Percentiles rank a stretch among this genome's conserved stretches.
Evolutionary conservation across 1,140 invertebrate genomes (phyloP).

Genomic region (Trialeurodes vaporariorum): DNA sequence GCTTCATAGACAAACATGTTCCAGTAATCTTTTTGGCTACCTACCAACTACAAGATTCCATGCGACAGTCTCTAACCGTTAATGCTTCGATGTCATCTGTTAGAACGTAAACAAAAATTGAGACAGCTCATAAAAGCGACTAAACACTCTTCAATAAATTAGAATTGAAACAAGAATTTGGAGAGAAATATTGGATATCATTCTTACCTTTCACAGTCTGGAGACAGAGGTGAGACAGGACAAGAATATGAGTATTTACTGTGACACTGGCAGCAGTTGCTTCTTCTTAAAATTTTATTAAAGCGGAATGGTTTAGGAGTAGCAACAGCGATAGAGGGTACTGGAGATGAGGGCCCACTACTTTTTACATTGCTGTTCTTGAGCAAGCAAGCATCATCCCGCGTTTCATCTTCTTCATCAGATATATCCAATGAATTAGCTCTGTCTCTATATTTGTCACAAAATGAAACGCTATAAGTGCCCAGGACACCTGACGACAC

Average conservation of each 20-base stretch:
- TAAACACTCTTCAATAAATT: too few relatives aligned
- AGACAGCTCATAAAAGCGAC: too few relatives aligned
- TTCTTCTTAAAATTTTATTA: background rate
- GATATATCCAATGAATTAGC: background rate
- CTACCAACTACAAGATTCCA: too few relatives aligned
- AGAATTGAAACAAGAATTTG: too few relatives aligned
- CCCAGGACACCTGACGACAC: background rate
- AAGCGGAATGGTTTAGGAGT: background rate
- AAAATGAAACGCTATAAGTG: conserved; percentile 16
- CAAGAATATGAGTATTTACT: background rate
- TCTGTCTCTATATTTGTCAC: conserved; percentile 7
- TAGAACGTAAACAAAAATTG: too few relatives aligned
- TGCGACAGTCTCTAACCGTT: too few relatives aligned
- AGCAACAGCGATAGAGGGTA: background rate
- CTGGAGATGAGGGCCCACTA: background rate
- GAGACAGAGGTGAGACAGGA: background rate
- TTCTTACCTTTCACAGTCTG: background rate
- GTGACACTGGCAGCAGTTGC: background rate
- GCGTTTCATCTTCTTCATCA: background rate
- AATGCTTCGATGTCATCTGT: too few relatives aligned
- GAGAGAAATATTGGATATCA: too few relatives aligned
- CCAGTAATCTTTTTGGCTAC: too few relatives aligned
- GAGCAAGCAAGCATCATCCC: background rate
- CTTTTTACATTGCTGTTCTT: background rate
- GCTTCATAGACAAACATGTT: too few relatives aligned